A percentile compares a stretch with the other conserved stretches of the same genome.
phyloP scores from a whole-genome alignment of 2,888 invertebrate species.

The Hartigia nigra region DNA sequence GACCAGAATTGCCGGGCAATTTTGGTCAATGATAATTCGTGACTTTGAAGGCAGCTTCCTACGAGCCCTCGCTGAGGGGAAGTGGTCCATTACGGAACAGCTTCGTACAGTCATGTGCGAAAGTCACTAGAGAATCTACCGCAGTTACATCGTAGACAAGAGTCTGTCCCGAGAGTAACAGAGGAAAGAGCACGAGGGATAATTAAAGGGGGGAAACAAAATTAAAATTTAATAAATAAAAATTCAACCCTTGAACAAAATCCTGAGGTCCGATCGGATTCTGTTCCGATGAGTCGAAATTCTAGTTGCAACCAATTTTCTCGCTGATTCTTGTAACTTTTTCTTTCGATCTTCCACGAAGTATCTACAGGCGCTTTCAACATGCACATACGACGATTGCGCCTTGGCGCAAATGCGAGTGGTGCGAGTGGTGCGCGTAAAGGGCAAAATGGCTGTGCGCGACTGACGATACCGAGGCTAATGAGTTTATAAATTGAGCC shows the following conservation, averaged over 20 bases:
- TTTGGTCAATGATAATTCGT: conserved; percentile 65
- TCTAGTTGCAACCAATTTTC: background rate
- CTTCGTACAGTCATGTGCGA: conserved; percentile 59
- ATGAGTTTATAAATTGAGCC: conserved; percentile 62
- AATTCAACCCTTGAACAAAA: background rate
- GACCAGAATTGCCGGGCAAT: conserved; percentile 57
- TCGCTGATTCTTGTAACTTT: background rate
- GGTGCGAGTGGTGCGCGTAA: background rate
- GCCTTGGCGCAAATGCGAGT: background rate
- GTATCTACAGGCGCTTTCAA: background rate
- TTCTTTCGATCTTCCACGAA: background rate
- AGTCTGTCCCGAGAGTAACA: background rate
- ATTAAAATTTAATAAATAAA: background rate
- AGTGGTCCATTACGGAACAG: conserved; percentile 62
- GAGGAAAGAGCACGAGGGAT: background rate
- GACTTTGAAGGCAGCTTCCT: conserved; percentile 66
- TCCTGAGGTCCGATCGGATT: background rate
- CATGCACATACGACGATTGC: background rate
- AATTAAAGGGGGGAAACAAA: background rate
- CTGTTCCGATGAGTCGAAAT: background rate
- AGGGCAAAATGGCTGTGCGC: conserved; percentile 40
- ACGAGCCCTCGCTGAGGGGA: conserved; percentile 60
- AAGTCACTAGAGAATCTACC: background rate
- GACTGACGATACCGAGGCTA: conserved; percentile 50
- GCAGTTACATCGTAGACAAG: background rate